These are phyloP conservation scores for Drosophila prostipennis DNA, from an alignment of 2,888 invertebrate genomes.

Conservation along the genomic window DNA sequence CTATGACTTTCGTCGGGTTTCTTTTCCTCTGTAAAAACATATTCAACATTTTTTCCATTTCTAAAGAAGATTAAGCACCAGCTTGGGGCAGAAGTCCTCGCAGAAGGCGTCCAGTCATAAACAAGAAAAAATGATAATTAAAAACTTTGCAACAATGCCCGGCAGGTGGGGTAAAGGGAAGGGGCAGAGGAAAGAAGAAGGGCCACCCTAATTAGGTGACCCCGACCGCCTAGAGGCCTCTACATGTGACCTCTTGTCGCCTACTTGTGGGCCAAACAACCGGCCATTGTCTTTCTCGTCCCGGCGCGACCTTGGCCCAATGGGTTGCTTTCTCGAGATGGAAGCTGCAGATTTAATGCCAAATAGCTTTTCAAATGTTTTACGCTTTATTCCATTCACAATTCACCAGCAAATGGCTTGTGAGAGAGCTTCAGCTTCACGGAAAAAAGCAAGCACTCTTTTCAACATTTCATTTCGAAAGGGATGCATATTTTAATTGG, in stretches of 20 bases:
- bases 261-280: conserved; percentile 6
- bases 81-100: conserved; percentile 1
- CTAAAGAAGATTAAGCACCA: conserved; percentile 1
- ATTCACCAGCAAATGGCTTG: background rate
- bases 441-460: background rate
- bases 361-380: conserved; percentile 13
- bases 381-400: conserved; percentile 1
- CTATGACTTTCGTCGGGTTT: background rate
- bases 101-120: conserved; percentile 12
- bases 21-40: background rate
- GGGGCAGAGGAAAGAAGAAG: too few species aligned
- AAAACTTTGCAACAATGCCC: conserved; percentile 17
- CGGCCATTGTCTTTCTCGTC: conserved; percentile 10
- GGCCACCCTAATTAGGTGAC: conserved; percentile 32
- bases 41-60: background rate
- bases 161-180: background rate
- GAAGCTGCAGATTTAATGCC: conserved; percentile 3
- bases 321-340: background rate
- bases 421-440: background rate
- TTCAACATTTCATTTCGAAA: background rate
- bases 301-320: conserved; percentile 4
- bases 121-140: conserved; percentile 15
- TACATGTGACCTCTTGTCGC: conserved; percentile 3
- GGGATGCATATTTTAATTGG: background rate
- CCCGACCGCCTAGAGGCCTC: conserved; percentile 3